These are phyloP conservation scores for Aphelenchoides fujianensis DNA, from an alignment of 1,140 invertebrate species.

Conservation along the genomic window DNA sequence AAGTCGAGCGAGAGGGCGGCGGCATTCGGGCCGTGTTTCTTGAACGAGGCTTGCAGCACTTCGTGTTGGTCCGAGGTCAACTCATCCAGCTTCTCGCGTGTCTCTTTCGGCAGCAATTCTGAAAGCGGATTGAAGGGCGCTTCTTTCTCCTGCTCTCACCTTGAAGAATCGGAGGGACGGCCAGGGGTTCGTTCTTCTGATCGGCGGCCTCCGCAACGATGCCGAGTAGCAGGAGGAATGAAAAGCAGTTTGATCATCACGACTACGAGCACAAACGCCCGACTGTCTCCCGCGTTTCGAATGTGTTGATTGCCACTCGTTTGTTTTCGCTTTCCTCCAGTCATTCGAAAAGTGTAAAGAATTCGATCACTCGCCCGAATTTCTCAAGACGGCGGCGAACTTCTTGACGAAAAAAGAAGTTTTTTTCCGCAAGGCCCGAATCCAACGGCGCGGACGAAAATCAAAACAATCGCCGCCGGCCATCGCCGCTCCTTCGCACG, in stretches of 20 bases:
- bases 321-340: no score
- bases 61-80: slow-evolving; percentile 1
- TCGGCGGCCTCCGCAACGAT: neutral
- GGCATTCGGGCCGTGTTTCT: neutral
- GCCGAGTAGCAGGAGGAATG: neutral
- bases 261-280: no score
- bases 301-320: no score
- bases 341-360: no score
- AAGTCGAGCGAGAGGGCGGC: neutral
- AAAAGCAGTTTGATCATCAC: neutral
- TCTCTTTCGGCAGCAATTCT: neutral
- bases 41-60: neutral
- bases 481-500: no score
- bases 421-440: no score
- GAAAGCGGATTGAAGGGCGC: neutral
- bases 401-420: no score
- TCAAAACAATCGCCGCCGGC: no score
- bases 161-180: neutral
- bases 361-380: no score
- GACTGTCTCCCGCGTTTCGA: no score
- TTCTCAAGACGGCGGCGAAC: no score
- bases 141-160: neutral
- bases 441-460: no score
- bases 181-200: neutral
- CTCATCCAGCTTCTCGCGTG: neutral